A percentile compares a stretch with the other conserved stretches of the same genome.
Evolutionary conservation across 2,113 vertebrate species (phyloP).

Genomic region (Corvus cornix): DNA sequence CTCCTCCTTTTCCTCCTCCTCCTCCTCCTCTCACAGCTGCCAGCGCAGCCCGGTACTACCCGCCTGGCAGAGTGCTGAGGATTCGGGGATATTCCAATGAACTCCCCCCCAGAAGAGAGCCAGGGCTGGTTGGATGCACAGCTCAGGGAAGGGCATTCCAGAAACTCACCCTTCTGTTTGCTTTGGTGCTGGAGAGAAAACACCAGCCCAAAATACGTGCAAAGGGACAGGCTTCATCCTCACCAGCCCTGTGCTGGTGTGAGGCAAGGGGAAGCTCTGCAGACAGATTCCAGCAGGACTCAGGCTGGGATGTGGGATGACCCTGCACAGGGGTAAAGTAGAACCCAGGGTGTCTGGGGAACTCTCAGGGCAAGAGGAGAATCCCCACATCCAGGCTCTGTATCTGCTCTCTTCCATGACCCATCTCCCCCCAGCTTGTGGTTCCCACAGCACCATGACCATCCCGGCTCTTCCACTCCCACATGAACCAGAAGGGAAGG

Average conservation of each 20-base stretch:
- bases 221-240: neutral
- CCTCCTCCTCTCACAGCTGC: neutral
- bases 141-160: neutral
- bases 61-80: neutral
- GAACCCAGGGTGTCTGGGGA: neutral
- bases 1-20: neutral
- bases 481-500: neutral
- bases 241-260: neutral
- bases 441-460: neutral
- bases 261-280: neutral
- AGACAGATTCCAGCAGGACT: neutral
- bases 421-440: neutral
- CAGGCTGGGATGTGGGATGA: rapidly evolving
- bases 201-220: neutral
- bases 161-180: neutral
- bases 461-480: rapidly evolving
- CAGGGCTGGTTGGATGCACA: rapidly evolving
- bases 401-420: neutral
- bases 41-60: neutral
- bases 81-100: rapidly evolving
- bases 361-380: neutral
- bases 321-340: neutral
- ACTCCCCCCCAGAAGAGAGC: neutral
- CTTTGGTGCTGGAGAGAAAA: neutral
- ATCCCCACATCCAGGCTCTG: neutral